Evolutionary conservation across 2,797 vertebrate genomes (phyloP).

Genomic region (Anguilla obscura): DNA sequence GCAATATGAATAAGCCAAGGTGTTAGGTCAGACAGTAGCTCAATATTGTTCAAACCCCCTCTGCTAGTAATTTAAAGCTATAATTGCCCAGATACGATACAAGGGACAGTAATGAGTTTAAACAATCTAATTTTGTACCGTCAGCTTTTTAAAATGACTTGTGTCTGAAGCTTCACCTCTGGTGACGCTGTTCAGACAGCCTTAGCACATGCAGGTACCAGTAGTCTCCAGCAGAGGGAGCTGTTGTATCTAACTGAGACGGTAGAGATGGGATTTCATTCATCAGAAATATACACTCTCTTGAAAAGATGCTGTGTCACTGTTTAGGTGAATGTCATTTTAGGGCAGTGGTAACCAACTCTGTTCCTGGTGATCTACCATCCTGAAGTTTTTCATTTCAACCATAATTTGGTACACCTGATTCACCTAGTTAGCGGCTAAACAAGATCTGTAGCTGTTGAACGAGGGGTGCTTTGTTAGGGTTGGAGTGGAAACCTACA

Average conservation of each 20-base stretch:
- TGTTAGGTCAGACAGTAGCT: neutral
- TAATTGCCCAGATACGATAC: neutral
- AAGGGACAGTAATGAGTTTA: slow-evolving; percentile 35
- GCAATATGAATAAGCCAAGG: neutral
- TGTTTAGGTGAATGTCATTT: slow-evolving; percentile 55
- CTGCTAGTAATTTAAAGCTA: neutral
- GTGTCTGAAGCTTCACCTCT: slow-evolving; percentile 55
- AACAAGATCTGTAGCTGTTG: no score
- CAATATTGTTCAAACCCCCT: neutral
- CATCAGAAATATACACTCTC: neutral
- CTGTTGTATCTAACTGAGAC: slow-evolving; percentile 45
- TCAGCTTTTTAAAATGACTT: slow-evolving; percentile 62
- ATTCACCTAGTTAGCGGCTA: no score
- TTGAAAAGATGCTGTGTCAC: slow-evolving; percentile 62
- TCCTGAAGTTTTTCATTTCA: no score
- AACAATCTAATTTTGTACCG: slow-evolving; percentile 61
- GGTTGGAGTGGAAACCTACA: no score
- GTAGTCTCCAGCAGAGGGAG: slow-evolving; percentile 63
- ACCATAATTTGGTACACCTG: no score
- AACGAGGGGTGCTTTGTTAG: no score
- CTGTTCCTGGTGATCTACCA: no score
- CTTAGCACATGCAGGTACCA: neutral
- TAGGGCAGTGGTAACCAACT: slow-evolving; percentile 35
- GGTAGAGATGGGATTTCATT: slow-evolving; percentile 31
- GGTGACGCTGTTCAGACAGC: slow-evolving; percentile 13